Conservation (phyloP, 1,140 invertebrate species). For the Eubasilissa regina region DNA sequence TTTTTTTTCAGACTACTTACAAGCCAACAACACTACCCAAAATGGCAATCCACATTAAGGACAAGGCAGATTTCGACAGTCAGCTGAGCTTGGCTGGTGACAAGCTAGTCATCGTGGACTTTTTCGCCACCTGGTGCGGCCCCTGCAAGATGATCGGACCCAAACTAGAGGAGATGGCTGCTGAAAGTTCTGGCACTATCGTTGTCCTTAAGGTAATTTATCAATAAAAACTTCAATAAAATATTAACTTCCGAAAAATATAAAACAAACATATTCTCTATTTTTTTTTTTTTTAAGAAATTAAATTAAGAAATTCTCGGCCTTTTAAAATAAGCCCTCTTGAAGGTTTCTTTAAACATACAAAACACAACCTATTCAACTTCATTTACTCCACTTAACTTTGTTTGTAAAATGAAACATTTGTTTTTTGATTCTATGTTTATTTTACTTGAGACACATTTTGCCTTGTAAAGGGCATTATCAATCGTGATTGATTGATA, state of each 20-base stretch:
- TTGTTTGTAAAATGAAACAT: too few species aligned
- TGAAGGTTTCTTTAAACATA: too few species aligned
- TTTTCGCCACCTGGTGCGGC: conserved; percentile 90
- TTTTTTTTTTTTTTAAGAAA: too few species aligned
- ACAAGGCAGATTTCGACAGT: conserved; percentile 78
- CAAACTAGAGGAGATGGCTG: conserved; percentile 79
- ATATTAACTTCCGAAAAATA: not conserved
- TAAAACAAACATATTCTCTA: not conserved
- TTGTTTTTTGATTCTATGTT: too few species aligned
- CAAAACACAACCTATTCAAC: too few species aligned
- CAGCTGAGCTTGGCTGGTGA: conserved; percentile 84
- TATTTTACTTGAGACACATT: too few species aligned
- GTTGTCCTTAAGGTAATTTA: conserved; percentile 73
- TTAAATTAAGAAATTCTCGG: too few species aligned
- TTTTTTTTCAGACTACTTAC: conserved; percentile 33
- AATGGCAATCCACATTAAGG: conserved; percentile 71
- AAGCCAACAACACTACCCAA: not conserved
- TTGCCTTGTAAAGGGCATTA: too few species aligned
- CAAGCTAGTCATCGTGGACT: conserved; percentile 92
- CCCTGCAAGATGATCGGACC: conserved; percentile 96
- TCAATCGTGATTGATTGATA: too few species aligned
- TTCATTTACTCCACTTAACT: too few species aligned
- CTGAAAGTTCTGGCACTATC: conserved; percentile 71
- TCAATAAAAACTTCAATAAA: not conserved
- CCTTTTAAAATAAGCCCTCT: too few species aligned